Evolutionary conservation across 2,797 vertebrate species (phyloP).

Genomic region (Tapirus indicus): DNA sequence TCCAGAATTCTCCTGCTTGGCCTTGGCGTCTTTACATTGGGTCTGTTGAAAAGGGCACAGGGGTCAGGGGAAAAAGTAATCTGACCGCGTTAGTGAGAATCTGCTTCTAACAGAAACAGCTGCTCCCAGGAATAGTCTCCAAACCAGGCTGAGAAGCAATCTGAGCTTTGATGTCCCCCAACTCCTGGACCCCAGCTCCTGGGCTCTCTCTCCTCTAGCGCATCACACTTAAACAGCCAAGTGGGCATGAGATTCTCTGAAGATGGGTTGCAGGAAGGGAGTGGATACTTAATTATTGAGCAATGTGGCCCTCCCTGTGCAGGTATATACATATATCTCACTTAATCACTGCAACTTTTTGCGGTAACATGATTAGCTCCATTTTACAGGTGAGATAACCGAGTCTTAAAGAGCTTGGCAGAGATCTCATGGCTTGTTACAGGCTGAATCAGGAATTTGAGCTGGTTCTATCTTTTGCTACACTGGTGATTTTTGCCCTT

Average conservation of each 20-base stretch:
- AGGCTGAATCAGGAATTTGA: not conserved
- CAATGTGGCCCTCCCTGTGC: fast-evolving
- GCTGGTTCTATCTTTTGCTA: not conserved
- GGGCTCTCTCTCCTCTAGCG: not conserved
- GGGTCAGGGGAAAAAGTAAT: not conserved
- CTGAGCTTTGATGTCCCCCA: fast-evolving
- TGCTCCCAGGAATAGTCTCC: not conserved
- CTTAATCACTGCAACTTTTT: too few relatives aligned
- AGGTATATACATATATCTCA: fast-evolving
- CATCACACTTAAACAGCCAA: fast-evolving
- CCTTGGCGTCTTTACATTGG: not conserved
- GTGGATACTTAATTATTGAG: too few relatives aligned
- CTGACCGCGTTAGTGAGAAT: not conserved
- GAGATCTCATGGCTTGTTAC: not conserved
- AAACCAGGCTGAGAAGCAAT: not conserved
- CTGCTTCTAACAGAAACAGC: not conserved
- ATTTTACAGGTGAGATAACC: constrained; percentile 11
- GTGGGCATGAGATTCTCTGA: not conserved
- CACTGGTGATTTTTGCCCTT: not conserved
- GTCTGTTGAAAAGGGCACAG: not conserved
- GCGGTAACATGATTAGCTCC: not conserved
- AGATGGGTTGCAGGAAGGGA: not conserved
- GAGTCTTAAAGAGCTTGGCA: not conserved
- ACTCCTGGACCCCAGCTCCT: not conserved
- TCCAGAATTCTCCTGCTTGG: not conserved